A percentile compares a stretch with the other conserved stretches of the same genome.
These are phyloP conservation scores for Suillia variegata DNA, from an alignment of 2,888 invertebrate genomes.

Conservation along the genomic window DNA sequence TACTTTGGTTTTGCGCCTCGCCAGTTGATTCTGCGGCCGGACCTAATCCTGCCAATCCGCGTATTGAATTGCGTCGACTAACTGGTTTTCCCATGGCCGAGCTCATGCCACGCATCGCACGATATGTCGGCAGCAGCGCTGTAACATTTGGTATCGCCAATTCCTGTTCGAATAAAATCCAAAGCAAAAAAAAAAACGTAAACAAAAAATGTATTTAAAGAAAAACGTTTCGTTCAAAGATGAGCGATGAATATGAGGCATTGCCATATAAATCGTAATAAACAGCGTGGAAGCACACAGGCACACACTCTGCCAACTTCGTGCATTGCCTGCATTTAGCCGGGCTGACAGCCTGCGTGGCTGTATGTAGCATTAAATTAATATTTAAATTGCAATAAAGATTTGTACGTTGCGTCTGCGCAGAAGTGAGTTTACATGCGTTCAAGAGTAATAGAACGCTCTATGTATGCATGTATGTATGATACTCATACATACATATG, in stretches of 20 bases:
- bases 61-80: slow-evolving; percentile 53
- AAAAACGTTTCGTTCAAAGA: neutral
- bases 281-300: slow-evolving; percentile 28
- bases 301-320: neutral
- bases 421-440: no score
- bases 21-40: slow-evolving; percentile 22
- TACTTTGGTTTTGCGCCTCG: slow-evolving; percentile 16
- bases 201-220: neutral
- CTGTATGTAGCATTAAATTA: slow-evolving; percentile 28
- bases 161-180: slow-evolving; percentile 28
- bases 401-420: slow-evolving; percentile 16
- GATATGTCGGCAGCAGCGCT: slow-evolving; percentile 65
- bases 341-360: no score
- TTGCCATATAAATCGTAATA: slow-evolving; percentile 24
- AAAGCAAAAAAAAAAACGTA: slow-evolving; percentile 9
- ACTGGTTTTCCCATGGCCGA: slow-evolving; percentile 61
- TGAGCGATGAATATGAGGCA: neutral
- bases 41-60: slow-evolving; percentile 46
- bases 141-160: slow-evolving; percentile 43
- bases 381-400: slow-evolving; percentile 31
- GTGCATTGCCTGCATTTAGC: neutral
- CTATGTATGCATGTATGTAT: neutral
- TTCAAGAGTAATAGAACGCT: no score
- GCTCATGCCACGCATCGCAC: slow-evolving; percentile 67
- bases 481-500: no score